Evolutionary conservation across 2,797 vertebrate species (phyloP), one percentile per base, ranked within the genome.

Genomic region (Botia kubotai): DNA sequence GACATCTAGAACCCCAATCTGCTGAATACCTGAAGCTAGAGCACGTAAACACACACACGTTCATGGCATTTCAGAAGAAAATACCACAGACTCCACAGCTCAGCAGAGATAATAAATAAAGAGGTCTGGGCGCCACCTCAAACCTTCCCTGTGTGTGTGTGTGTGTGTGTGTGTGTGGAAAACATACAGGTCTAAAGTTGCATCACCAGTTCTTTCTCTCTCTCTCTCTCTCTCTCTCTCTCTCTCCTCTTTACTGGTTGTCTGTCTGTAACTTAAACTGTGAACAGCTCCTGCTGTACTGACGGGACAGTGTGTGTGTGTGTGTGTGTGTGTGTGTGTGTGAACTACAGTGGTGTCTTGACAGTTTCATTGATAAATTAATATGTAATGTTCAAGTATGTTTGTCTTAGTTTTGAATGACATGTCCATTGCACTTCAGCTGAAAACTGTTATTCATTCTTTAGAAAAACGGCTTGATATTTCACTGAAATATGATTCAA

Each of bases 21-120:
- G 87, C 87, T 89, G 90, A 93, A 89, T 89, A 89, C 65, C 63
- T 57, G 69, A 67, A 39, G 26, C 65, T 57, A 13, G 58, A 72
- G 69, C 39, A 75, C 53, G 39, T 17, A 14, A 70, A 79, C 70
- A 53, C 50, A 60, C 60, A 50, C 72, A 88, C 86, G 87, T 89
- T 83, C 86, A 80, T 87, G 88, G 89, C 87, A 92, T 92, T 92
- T 89, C 83, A 87, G 89, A 90, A 89, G 86, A 91, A 91, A 91
- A 93, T 91, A 93, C 93, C 92, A 92, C 92, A 92, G 94, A 89
- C 92, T 94, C 90, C 92, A 86, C 88, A 91, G 88, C 81, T 86
- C 90, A 91, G 86, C 88, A 92, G 90, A 90, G 87, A 91, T 92
- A 91, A 91, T 93, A 94, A 93, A 93, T 94, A 93, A 93, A 91